phyloP scores from a whole-genome alignment of 2,113 vertebrate genomes.

The Herpetotheres cachinnans region DNA sequence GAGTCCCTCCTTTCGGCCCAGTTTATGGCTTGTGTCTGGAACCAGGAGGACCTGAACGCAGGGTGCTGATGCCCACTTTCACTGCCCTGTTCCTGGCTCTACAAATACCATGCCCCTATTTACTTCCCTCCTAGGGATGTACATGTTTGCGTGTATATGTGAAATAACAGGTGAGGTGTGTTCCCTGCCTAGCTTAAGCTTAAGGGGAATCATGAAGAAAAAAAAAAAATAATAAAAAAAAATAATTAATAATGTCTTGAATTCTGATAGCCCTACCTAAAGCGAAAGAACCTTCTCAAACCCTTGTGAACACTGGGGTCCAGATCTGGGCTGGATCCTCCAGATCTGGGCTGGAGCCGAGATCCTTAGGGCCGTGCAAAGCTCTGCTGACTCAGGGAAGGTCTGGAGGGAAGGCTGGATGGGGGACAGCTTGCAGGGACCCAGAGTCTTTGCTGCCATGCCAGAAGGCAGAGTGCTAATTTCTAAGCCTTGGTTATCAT shows the following conservation, averaged over 20 bases:
- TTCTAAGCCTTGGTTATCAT: background rate
- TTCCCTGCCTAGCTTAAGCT: background rate
- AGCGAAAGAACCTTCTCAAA: background rate
- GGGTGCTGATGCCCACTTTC: background rate
- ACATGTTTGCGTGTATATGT: background rate
- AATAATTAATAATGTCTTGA: background rate
- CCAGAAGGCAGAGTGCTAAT: rapidly evolving
- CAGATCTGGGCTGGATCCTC: background rate
- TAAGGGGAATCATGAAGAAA: background rate
- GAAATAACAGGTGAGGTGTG: background rate
- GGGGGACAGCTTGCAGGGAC: background rate
- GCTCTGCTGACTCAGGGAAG: background rate
- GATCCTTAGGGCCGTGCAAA: background rate
- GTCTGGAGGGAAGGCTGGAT: background rate
- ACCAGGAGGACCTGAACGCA: background rate
- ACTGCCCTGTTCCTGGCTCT: background rate
- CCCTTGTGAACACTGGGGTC: background rate
- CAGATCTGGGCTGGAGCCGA: background rate
- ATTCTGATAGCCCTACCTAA: background rate
- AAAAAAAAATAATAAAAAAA: no score
- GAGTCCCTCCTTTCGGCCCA: background rate
- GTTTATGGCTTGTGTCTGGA: background rate
- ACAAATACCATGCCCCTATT: background rate
- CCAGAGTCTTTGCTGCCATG: background rate
- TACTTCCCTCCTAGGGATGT: background rate